Evolutionary conservation across 2,888 invertebrate genomes (phyloP), one percentile per base, ranked within the genome.

Genomic region (Machimus atricapillus): DNA sequence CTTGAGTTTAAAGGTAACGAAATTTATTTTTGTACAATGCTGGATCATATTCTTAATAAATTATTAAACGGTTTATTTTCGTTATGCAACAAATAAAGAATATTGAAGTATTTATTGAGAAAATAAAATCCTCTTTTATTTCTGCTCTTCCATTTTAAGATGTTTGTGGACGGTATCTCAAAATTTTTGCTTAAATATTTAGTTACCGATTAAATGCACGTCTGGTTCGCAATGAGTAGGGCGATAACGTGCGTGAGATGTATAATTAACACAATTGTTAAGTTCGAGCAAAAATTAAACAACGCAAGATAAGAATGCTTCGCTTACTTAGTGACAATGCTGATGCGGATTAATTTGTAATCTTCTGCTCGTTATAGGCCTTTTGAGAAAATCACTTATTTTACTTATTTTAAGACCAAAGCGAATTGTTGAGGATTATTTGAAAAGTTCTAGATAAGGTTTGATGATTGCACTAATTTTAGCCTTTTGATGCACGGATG

Each of bases 21-120:
- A 81, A 81, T 81, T 81, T 83, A 83, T 83, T 83, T 83, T 73
- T 83, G 73, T 83, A 83, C 73, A 37, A 73, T 40, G n/a, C 34
- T 66, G 73, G 40, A 40, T 40, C 23, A 83, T 83, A 66, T 66
- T 73, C 66, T 66, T 66, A 66, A 23, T 66, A 83, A 66, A 83
- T 66, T 83, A 73, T 83, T 27, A 58, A 73, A 37, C 4, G 37
- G 40, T 83, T 40, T 83, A 40, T 83, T 83, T 83, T 83, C 73
- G 43, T 83, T 83, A 81, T 81, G 66, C 83, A 83, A 83, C 37
- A 43, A 83, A 83, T 83, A 83, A 83, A 83, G 73, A 83, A 83
- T 66, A 66, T 19, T 83, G 73, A 66, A 83, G 73, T 83, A 81
- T 81, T 81, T 81, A 81, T 81, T 81, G 37, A 81, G 19, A 27